These are phyloP conservation scores for Urocolius indicus DNA, from an alignment of 2,113 vertebrate species.

Conservation along the genomic window DNA sequence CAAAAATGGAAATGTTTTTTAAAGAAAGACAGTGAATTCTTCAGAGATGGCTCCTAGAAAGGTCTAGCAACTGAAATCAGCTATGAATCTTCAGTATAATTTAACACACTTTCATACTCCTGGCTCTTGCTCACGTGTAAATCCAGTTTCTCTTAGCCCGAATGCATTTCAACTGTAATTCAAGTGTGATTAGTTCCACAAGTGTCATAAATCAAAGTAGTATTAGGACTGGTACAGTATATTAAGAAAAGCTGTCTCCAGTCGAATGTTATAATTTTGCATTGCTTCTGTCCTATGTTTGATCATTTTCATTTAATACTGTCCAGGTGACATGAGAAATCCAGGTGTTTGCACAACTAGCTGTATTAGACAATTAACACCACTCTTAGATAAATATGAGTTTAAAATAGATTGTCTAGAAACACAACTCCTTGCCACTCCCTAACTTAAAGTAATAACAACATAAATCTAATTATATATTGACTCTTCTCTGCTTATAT, in stretches of 20 bases:
- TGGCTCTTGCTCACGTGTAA: background rate
- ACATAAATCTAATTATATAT: background rate
- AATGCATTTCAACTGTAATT: background rate
- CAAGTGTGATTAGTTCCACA: background rate
- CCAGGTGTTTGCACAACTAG: background rate
- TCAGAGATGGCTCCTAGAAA: background rate
- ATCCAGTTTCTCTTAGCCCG: background rate
- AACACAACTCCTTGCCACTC: background rate
- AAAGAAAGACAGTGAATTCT: background rate
- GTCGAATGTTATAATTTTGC: background rate
- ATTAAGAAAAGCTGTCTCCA: background rate
- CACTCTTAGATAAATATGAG: background rate
- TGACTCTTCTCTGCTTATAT: background rate
- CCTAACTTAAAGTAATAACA: background rate
- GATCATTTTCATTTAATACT: background rate
- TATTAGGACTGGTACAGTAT: background rate
- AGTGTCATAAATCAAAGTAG: background rate
- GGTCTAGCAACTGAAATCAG: background rate
- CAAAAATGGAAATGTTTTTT: background rate
- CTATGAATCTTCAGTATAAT: background rate
- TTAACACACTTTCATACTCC: background rate
- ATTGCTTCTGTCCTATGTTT: background rate
- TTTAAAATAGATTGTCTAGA: background rate
- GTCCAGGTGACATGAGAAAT: background rate
- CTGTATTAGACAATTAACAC: background rate